Evolutionary conservation across 2,888 invertebrate species (phyloP).

Genomic region (Aspidapion aeneum): DNA sequence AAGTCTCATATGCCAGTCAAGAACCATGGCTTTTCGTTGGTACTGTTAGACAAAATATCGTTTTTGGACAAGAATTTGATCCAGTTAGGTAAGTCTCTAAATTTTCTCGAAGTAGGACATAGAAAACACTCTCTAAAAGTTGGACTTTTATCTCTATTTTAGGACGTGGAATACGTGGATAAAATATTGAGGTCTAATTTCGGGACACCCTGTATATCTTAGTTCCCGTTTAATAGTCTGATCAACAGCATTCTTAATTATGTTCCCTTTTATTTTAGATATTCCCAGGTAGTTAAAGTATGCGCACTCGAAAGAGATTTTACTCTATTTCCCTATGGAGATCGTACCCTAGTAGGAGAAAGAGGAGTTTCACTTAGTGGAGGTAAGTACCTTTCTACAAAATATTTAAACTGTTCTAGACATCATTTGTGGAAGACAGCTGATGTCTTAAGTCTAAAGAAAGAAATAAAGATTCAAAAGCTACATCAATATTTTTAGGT

Average conservation of each 20-base stretch:
- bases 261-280: slow-evolving; percentile 43
- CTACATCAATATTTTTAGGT: slow-evolving; percentile 46
- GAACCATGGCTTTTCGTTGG: slow-evolving; percentile 81
- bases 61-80: slow-evolving; percentile 78
- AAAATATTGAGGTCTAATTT: too few species aligned
- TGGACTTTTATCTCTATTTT: too few species aligned
- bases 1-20: slow-evolving; percentile 74
- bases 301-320: slow-evolving; percentile 73
- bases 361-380: slow-evolving; percentile 69
- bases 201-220: too few species aligned
- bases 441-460: neutral
- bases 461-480: too few species aligned
- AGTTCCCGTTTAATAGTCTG: too few species aligned
- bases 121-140: too few species aligned
- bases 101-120: too few species aligned
- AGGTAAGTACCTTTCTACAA: slow-evolving; percentile 36
- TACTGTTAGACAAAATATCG: slow-evolving; percentile 86
- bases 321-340: slow-evolving; percentile 68
- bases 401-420: neutral
- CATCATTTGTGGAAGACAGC: neutral
- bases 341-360: slow-evolving; percentile 74
- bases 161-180: too few species aligned
- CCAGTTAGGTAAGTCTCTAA: slow-evolving; percentile 46
- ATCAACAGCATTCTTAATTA: too few species aligned
- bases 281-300: slow-evolving; percentile 62